A percentile compares a stretch with the other conserved stretches of the same genome.
These are phyloP conservation scores for Axea sp. DNA, from an alignment of 2,888 invertebrate genomes.

Conservation along the genomic window DNA sequence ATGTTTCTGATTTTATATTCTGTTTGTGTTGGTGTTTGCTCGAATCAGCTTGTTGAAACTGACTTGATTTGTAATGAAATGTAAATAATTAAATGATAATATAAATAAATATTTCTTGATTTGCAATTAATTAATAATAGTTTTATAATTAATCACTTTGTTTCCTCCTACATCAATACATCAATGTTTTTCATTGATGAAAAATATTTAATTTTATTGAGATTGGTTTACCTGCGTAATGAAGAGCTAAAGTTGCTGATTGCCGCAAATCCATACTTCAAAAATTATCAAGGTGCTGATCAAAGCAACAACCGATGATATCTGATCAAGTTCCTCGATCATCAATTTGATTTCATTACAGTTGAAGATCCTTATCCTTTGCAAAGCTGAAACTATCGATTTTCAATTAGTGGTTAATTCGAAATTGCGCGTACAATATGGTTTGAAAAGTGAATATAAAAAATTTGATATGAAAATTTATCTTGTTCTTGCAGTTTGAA, in stretches of 20 bases:
- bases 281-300: slow-evolving; percentile 38
- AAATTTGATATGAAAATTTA: too few species aligned
- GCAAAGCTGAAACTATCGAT: slow-evolving; percentile 32
- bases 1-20: slow-evolving; percentile 12
- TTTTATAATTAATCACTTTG: too few species aligned
- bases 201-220: too few species aligned
- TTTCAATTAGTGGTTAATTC: slow-evolving; percentile 48
- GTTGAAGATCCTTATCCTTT: slow-evolving; percentile 44
- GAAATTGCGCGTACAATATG: slow-evolving; percentile 8
- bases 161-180: too few species aligned
- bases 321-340: slow-evolving; percentile 43
- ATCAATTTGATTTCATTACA: slow-evolving; percentile 51
- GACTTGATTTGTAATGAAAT: too few species aligned
- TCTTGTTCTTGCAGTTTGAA: too few species aligned
- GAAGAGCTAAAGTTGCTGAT: slow-evolving; percentile 21
- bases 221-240: not conserved
- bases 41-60: too few species aligned
- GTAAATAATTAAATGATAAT: too few species aligned
- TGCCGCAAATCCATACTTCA: slow-evolving; percentile 23
- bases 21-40: too few species aligned
- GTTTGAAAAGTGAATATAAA: not conserved
- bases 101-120: too few species aligned
- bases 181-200: too few species aligned
- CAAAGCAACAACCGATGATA: slow-evolving; percentile 52
- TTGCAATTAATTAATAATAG: too few species aligned